Percentiles rank a stretch among this genome's conserved stretches.
These are phyloP conservation scores for Chironomus striatipennis DNA, from an alignment of 1,140 invertebrate genomes.

Conservation along the genomic window DNA sequence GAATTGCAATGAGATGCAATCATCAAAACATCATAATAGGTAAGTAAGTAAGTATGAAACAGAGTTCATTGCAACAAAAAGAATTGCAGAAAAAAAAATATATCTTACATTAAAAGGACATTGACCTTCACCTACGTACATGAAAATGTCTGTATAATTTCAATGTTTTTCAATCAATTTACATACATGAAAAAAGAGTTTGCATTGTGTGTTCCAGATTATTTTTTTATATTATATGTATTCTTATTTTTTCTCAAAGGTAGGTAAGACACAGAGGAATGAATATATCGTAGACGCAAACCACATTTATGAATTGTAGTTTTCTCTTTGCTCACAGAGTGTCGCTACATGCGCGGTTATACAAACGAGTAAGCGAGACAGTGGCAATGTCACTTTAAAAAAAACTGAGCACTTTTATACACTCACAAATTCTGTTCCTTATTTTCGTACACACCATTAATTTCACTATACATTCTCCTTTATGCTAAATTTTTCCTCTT, in stretches of 20 bases:
- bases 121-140: conserved; percentile 6
- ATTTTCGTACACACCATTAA: not conserved
- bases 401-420: not conserved
- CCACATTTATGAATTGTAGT: not conserved
- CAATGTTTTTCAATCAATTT: not conserved
- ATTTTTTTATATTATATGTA: not conserved
- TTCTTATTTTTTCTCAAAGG: not conserved
- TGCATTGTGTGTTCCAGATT: too few relatives aligned
- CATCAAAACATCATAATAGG: not conserved
- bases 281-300: not conserved
- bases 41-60: not conserved
- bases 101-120: not conserved
- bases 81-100: conserved; percentile 6
- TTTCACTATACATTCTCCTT: not conserved
- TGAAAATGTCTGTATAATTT: conserved; percentile 2
- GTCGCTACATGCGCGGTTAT: not conserved
- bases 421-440: not conserved
- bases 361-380: not conserved
- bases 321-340: not conserved
- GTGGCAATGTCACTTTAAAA: not conserved
- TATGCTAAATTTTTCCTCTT: not conserved
- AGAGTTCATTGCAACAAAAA: conserved; percentile 12
- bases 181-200: not conserved
- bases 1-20: not conserved
- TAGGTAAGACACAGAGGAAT: not conserved